These are phyloP conservation scores for Hypothenemus hampei DNA, from an alignment of 1,140 invertebrate genomes.

Conservation along the genomic window DNA sequence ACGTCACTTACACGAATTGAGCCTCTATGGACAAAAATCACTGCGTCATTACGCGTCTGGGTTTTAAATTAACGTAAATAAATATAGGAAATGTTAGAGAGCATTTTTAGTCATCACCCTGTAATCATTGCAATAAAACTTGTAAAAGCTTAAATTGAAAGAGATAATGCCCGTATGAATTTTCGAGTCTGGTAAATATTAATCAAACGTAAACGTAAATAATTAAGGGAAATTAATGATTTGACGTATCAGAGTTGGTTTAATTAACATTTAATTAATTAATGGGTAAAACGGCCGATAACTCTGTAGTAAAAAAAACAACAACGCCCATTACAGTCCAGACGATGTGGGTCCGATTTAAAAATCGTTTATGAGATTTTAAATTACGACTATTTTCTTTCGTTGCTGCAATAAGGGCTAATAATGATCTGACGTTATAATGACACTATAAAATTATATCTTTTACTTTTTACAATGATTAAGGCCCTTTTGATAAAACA, in stretches of 20 bases:
- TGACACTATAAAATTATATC: background rate
- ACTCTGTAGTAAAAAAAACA: slow-evolving; percentile 29
- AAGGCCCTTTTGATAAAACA: too few species aligned
- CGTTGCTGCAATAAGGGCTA: background rate
- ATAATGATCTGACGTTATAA: background rate
- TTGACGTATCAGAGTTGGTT: slow-evolving; percentile 30
- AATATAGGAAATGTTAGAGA: too few species aligned
- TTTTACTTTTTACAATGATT: too few species aligned
- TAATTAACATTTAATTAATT: slow-evolving; percentile 31
- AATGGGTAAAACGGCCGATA: slow-evolving; percentile 32
- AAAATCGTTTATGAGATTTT: slow-evolving; percentile 21
- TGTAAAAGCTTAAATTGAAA: too few species aligned
- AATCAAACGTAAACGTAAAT: slow-evolving; percentile 32
- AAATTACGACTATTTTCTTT: slow-evolving; percentile 1
- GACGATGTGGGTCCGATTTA: slow-evolving; percentile 29
- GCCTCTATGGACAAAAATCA: too few species aligned
- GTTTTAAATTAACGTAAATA: too few species aligned
- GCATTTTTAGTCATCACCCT: too few species aligned
- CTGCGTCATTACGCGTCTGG: too few species aligned
- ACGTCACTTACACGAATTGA: too few species aligned
- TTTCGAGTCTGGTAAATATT: slow-evolving; percentile 14
- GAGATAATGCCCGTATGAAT: slow-evolving; percentile 22
- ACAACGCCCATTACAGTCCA: slow-evolving; percentile 2
- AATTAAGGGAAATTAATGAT: slow-evolving; percentile 33
- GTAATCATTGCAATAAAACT: too few species aligned